phyloP scores from a whole-genome alignment of 2,888 invertebrate genomes.

The Tenthredo mesomela region DNA sequence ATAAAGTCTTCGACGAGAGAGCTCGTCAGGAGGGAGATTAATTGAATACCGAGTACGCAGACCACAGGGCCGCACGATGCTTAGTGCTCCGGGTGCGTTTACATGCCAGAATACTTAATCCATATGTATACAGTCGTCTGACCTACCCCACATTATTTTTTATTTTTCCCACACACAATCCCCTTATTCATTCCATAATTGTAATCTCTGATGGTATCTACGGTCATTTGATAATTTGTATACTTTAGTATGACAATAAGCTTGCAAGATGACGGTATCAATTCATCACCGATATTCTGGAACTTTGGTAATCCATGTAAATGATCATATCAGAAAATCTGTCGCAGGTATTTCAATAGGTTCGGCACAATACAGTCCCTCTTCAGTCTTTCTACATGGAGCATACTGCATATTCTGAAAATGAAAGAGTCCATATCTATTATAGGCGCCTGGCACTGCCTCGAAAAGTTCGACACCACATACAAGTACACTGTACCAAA shows the following conservation, averaged over 20 bases:
- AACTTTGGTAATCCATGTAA: not conserved
- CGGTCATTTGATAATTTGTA: not conserved
- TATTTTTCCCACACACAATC: not conserved
- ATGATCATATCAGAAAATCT: not conserved
- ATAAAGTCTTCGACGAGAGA: slow-evolving; percentile 54
- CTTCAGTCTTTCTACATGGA: not conserved
- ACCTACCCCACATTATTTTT: not conserved
- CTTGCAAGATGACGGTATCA: not conserved
- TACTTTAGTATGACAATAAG: not conserved
- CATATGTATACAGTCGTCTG: not conserved
- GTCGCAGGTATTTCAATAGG: not conserved
- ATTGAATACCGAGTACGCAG: slow-evolving; percentile 60
- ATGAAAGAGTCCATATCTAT: not conserved
- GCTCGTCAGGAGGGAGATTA: slow-evolving; percentile 61
- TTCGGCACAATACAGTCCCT: not conserved
- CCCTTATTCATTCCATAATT: not conserved
- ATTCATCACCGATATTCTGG: not conserved
- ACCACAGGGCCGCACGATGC: slow-evolving; percentile 56
- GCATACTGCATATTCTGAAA: not conserved
- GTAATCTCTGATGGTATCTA: not conserved
- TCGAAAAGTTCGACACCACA: too few relatives aligned
- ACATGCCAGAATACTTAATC: not conserved
- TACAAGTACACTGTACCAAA: not conserved
- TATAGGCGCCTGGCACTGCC: not conserved
- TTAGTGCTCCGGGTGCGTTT: not conserved